Evolutionary conservation across 2,797 vertebrate genomes (phyloP).

Genomic region (Rhinoraja longicauda): DNA sequence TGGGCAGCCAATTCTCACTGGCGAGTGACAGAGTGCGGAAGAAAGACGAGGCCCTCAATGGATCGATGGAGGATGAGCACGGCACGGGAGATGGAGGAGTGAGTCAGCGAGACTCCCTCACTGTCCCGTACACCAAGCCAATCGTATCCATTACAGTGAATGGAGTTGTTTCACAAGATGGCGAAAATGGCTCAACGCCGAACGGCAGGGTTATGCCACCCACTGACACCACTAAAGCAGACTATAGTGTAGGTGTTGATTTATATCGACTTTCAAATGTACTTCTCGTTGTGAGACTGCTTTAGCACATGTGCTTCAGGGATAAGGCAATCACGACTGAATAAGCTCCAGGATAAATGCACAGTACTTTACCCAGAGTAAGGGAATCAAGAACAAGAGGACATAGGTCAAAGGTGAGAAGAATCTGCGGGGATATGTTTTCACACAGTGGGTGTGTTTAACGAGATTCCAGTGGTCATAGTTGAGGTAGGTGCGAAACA

Average conservation of each 20-base stretch:
- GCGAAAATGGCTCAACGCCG: constrained; percentile 55
- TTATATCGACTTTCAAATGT: not conserved
- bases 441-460: too few species aligned
- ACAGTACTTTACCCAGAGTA: too few species aligned
- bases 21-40: constrained; percentile 57
- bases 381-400: too few species aligned
- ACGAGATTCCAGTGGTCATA: too few species aligned
- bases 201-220: constrained; percentile 60
- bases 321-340: not conserved
- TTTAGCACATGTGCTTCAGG: not conserved
- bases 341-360: too few species aligned
- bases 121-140: not conserved
- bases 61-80: constrained; percentile 47
- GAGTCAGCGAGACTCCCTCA: constrained; percentile 52
- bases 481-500: too few species aligned
- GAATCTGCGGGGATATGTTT: too few species aligned
- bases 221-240: constrained; percentile 51
- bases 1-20: constrained; percentile 56
- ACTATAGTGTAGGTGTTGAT: constrained; percentile 50
- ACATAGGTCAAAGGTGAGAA: too few species aligned
- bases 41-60: constrained; percentile 48
- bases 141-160: not conserved
- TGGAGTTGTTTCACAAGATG: constrained; percentile 39
- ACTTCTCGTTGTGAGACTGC: not conserved
- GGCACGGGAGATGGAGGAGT: constrained; percentile 47